Evolutionary conservation across 2,797 vertebrate species (phyloP).

Genomic region (Garrulus glandarius): DNA sequence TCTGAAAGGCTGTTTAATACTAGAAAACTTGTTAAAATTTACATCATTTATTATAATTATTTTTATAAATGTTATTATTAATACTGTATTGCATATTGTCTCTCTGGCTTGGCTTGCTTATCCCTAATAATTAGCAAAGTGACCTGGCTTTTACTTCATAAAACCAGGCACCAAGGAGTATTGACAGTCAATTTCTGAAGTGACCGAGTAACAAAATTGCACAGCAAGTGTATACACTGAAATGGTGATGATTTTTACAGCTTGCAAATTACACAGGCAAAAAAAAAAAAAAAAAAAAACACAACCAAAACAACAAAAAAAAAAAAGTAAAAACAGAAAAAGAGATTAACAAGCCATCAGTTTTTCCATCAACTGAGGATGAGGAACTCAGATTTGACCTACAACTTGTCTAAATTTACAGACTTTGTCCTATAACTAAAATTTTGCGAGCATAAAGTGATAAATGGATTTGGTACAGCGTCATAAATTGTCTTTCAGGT

Average conservation of each 20-base stretch:
- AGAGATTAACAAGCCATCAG: not conserved
- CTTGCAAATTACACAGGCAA: not conserved
- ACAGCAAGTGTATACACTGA: not conserved
- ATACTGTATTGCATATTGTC: not conserved
- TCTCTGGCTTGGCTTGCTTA: not conserved
- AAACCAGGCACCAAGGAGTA: not conserved
- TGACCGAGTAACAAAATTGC: not conserved
- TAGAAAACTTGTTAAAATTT: not conserved
- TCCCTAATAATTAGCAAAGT: not conserved
- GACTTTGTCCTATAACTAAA: not conserved
- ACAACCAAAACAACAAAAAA: not conserved
- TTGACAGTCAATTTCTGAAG: not conserved
- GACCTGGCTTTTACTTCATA: not conserved
- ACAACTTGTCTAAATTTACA: not conserved
- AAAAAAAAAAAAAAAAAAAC: too few species aligned
- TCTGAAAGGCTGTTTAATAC: not conserved
- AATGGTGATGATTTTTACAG: not conserved
- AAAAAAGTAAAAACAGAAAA: not conserved
- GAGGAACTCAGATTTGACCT: not conserved
- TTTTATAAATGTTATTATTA: not conserved
- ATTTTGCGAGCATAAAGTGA: not conserved
- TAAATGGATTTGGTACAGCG: not conserved
- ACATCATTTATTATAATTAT: not conserved
- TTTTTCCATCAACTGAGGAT: not conserved
- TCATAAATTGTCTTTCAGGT: conserved; percentile 11